phyloP scores from a whole-genome alignment of 2,113 vertebrate species.

The Hystrix cristata region DNA sequence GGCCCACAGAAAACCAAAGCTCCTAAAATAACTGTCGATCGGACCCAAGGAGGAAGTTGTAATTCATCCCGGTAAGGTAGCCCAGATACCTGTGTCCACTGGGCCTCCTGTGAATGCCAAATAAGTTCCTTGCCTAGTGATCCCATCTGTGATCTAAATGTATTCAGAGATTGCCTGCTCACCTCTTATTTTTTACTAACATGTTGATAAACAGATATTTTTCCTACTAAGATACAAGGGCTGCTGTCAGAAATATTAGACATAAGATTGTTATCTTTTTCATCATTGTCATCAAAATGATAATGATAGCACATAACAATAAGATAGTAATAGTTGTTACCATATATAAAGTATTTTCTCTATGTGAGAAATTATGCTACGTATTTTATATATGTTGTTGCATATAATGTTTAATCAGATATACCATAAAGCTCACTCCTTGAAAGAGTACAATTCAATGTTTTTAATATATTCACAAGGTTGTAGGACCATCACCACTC shows the following conservation, averaged over 20 bases:
- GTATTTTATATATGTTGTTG: slow-evolving; percentile 25
- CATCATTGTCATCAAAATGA: background rate
- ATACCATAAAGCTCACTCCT: background rate
- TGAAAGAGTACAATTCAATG: background rate
- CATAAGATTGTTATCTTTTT: slow-evolving; percentile 38
- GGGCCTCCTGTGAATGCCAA: slow-evolving; percentile 51
- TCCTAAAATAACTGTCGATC: slow-evolving; percentile 58
- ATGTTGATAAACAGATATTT: background rate
- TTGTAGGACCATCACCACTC: background rate
- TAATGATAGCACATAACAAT: slow-evolving; percentile 35
- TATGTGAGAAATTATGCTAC: background rate
- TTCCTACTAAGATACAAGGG: background rate
- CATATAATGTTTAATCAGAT: slow-evolving; percentile 53
- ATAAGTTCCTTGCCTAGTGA: slow-evolving; percentile 52
- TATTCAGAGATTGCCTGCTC: slow-evolving; percentile 36
- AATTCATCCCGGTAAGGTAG: slow-evolving; percentile 66
- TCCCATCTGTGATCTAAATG: slow-evolving; percentile 65
- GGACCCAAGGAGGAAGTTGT: background rate
- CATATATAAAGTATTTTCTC: slow-evolving; percentile 21
- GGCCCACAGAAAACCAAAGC: slow-evolving; percentile 45
- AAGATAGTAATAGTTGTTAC: slow-evolving; percentile 41
- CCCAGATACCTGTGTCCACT: slow-evolving; percentile 14
- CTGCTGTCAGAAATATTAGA: slow-evolving; percentile 47
- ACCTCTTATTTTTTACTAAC: slow-evolving; percentile 46
- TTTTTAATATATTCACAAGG: background rate